Evolutionary conservation across 64 coral and sea anemone species (phyloP), one percentile per base, ranked within the genome.

Genomic region (Orbicella faveolata): DNA sequence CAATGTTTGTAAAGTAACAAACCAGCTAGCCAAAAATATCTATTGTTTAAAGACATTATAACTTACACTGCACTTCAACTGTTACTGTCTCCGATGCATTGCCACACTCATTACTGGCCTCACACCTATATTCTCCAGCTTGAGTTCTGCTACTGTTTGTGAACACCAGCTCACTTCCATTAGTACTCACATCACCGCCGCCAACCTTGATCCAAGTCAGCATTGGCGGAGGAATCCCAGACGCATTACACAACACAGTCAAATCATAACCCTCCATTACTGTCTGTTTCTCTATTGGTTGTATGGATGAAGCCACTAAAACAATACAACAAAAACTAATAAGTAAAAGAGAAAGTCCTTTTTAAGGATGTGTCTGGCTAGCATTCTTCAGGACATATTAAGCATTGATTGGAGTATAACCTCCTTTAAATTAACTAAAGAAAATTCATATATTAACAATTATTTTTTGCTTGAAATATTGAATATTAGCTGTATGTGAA

Each of bases 51-150:
- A 10, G 12, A 6, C 9, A 83, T n/a, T 48, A 5, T 48, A 3
- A 57, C 80, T 83, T 66, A 83, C 80, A 83, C 18, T 68, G 80
- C 34, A 83, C 61, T n/a, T 83, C 80, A 83, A 83, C 48, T 3
- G 6, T 23, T 68, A 9, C 35, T 9, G 33, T 37, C 61, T 83
- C 8, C 48, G 80, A 21, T 3, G 34, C 35, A 68, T 83, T 67
- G 4, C 35, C 61, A 36, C 80, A 83, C 19, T 0, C 14, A 66
- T 83, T 83, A 17, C 34, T 67, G 18, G 80, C 36, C 26, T 83
- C 36, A 63, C 80, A 83, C 19, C 2, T 68, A 18, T 67, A 83
- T 1, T 65, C 62, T 44, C 80, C 80, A 66, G 61, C 33, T 25
- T 83, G 4, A 23, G 0, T 11, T 17, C 80, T 83, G 6, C 1